These are phyloP conservation scores for Epinotia nisella DNA, from an alignment of 2,888 invertebrate genomes.

Conservation along the genomic window DNA sequence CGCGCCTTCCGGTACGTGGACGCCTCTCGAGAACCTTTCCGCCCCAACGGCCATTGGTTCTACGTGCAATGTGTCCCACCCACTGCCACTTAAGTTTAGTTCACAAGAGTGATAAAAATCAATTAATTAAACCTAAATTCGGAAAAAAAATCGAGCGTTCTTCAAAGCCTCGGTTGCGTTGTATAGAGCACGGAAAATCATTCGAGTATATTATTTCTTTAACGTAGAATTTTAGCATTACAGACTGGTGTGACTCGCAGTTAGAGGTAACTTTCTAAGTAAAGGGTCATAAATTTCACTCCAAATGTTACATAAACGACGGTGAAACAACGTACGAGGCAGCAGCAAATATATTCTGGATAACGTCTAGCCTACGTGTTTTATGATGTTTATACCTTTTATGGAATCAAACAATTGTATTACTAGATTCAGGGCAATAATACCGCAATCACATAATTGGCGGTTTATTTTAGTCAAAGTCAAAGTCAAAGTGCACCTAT, in stretches of 20 bases:
- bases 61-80: too few relatives aligned
- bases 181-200: too few relatives aligned
- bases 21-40: too few relatives aligned
- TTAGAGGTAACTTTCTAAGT: constrained; percentile 46
- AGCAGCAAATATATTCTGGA: constrained; percentile 23
- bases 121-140: too few relatives aligned
- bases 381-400: constrained; percentile 41
- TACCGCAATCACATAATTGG: constrained; percentile 17
- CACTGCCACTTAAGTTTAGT: too few relatives aligned
- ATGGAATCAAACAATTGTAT: constrained; percentile 30
- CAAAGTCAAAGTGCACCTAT: too few relatives aligned
- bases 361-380: constrained; percentile 29
- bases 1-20: too few relatives aligned
- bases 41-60: too few relatives aligned
- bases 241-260: constrained; percentile 48
- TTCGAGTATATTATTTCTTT: too few relatives aligned
- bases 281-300: constrained; percentile 52
- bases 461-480: background rate
- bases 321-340: constrained; percentile 36
- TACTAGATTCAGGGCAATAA: background rate
- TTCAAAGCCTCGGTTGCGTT: too few relatives aligned
- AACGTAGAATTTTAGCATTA: background rate
- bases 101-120: too few relatives aligned
- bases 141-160: too few relatives aligned
- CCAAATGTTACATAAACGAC: constrained; percentile 47